phyloP scores from a whole-genome alignment of 2,113 vertebrate genomes.

The Toxotes chatareus region DNA sequence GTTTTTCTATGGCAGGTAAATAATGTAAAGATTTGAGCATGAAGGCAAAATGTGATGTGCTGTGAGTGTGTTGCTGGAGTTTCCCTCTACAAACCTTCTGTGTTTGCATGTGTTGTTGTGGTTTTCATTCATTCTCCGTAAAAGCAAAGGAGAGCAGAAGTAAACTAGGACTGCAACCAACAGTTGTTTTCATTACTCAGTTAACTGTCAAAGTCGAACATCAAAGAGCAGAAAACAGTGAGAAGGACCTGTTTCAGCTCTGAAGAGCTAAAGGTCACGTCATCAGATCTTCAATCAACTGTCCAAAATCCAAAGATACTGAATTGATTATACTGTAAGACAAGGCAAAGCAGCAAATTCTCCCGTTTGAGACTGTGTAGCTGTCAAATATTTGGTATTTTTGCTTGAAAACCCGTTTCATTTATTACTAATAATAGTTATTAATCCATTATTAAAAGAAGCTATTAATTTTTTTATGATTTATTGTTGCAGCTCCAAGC shows the following conservation, averaged over 20 bases:
- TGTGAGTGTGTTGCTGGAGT: neutral
- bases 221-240: neutral
- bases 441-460: neutral
- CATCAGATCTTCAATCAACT: too few relatives aligned
- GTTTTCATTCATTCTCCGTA: slow-evolving; percentile 25
- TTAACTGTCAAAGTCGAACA: neutral
- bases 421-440: neutral
- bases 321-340: neutral
- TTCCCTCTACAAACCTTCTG: neutral
- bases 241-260: neutral
- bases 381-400: neutral
- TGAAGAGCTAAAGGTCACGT: neutral
- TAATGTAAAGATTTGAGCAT: neutral
- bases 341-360: neutral
- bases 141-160: neutral
- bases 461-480: neutral
- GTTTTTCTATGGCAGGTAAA: slow-evolving; percentile 69
- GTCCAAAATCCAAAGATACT: neutral
- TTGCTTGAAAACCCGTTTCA: neutral
- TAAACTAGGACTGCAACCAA: neutral
- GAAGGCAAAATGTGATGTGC: neutral
- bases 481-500: neutral
- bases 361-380: neutral
- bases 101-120: neutral
- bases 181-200: neutral